Evolutionary conservation across 2,797 vertebrate species (phyloP).

Genomic region (Heteromormyrus szaboi): DNA sequence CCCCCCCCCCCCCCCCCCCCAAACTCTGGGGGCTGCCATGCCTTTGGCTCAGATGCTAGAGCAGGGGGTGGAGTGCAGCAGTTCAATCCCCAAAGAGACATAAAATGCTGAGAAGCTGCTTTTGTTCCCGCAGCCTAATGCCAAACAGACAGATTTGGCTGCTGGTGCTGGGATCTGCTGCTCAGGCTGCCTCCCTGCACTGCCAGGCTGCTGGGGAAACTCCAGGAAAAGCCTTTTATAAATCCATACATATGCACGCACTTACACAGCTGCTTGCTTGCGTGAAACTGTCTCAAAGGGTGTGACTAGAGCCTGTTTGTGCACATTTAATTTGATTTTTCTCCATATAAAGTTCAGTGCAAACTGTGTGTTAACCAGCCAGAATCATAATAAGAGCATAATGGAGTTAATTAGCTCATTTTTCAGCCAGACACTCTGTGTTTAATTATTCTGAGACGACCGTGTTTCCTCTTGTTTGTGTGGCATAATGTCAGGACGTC

Average conservation of each 20-base stretch:
- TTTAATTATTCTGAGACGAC: not conserved
- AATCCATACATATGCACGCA: not conserved
- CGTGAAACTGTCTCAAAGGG: not conserved
- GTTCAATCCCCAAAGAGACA: not conserved
- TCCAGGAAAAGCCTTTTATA: not conserved
- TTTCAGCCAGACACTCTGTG: not conserved
- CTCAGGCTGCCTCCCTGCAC: not conserved
- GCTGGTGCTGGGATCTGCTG: not conserved
- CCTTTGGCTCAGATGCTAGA: not conserved
- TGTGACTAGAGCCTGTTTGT: not conserved
- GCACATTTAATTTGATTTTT: not conserved
- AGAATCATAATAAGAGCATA: not conserved
- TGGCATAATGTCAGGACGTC: constrained; percentile 70
- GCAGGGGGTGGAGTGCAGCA: not conserved
- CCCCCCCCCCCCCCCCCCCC: not conserved
- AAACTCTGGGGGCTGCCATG: not conserved
- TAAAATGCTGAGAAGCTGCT: not conserved
- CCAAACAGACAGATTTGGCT: not conserved
- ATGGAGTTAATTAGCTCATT: not conserved
- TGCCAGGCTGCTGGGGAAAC: not conserved
- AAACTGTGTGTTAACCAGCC: not conserved
- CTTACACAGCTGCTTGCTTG: not conserved
- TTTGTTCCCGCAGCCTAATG: constrained; percentile 14
- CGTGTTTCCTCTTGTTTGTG: not conserved
- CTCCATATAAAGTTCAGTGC: not conserved